Percentiles rank a stretch among this genome's conserved stretches.
Conservation (phyloP, 1,140 invertebrate species). For the Ganaspis sp. region DNA sequence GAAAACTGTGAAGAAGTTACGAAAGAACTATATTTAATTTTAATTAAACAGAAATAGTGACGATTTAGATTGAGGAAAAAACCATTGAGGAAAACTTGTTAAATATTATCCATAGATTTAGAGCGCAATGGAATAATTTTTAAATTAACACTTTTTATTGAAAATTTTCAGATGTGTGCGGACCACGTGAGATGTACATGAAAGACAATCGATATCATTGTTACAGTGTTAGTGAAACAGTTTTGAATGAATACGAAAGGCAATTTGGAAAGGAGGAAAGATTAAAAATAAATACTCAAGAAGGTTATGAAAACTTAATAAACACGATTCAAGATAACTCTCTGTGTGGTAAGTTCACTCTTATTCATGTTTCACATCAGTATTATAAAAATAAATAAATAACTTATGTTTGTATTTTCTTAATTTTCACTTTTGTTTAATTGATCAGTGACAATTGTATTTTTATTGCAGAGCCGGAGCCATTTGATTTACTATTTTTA, state of each 20-base stretch:
- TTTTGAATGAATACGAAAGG: background rate
- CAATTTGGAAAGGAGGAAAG: background rate
- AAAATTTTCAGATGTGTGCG: background rate
- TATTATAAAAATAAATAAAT: background rate
- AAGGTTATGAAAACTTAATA: background rate
- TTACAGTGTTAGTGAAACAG: background rate
- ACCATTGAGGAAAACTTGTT: no score
- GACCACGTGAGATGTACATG: background rate
- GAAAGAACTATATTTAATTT: no score
- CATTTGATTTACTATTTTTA: background rate
- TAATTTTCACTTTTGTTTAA: no score
- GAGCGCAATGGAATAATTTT: no score
- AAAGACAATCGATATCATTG: background rate
- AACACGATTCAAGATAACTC: background rate
- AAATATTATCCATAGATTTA: no score
- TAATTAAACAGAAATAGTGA: no score
- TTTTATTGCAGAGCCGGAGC: background rate
- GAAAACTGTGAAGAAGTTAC: no score
- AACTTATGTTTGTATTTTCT: no score
- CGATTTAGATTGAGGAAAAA: no score
- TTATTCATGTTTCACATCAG: background rate
- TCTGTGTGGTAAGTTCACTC: background rate
- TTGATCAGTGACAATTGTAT: no score
- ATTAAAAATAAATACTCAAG: background rate
- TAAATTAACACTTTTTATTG: no score